These are phyloP conservation scores for Amblyopsis hoosieri DNA, from an alignment of 2,797 vertebrate species.

Conservation along the genomic window DNA sequence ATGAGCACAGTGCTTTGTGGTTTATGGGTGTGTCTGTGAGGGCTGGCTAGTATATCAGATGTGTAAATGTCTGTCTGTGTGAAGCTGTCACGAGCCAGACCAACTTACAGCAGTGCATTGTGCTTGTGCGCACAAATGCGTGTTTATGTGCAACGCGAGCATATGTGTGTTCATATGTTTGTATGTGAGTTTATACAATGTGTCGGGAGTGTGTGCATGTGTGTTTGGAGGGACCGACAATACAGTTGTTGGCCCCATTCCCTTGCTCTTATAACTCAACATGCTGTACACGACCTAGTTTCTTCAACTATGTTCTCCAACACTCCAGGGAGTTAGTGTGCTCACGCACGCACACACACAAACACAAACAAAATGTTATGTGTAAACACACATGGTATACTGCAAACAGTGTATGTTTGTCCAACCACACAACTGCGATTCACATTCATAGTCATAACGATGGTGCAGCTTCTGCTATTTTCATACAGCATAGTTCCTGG, in stretches of 20 bases:
- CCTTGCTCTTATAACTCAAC: constrained; percentile 43
- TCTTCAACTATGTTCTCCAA: constrained; percentile 25
- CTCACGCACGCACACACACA: neutral
- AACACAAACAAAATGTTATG: too few relatives aligned
- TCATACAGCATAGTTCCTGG: too few relatives aligned
- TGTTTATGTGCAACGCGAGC: neutral
- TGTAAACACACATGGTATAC: too few relatives aligned
- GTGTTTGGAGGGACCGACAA: constrained; percentile 15
- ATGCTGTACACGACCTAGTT: constrained; percentile 18
- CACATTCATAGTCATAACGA: too few relatives aligned
- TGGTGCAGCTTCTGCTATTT: too few relatives aligned
- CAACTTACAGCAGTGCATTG: neutral
- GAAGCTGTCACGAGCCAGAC: neutral
- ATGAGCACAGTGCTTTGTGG: constrained; percentile 35
- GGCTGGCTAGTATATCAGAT: constrained; percentile 56
- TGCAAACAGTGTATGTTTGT: too few relatives aligned
- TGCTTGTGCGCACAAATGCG: neutral
- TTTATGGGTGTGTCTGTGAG: constrained; percentile 60
- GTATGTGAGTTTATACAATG: neutral
- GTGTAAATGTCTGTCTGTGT: constrained; percentile 10
- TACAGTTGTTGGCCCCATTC: constrained; percentile 31
- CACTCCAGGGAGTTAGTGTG: neutral
- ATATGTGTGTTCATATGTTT: constrained; percentile 3
- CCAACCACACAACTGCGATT: too few relatives aligned
- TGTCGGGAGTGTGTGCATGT: neutral